Percentiles rank a stretch among this genome's conserved stretches.
Conservation (phyloP, 2,113 vertebrate genomes). For the Eptesicus fuscus region DNA sequence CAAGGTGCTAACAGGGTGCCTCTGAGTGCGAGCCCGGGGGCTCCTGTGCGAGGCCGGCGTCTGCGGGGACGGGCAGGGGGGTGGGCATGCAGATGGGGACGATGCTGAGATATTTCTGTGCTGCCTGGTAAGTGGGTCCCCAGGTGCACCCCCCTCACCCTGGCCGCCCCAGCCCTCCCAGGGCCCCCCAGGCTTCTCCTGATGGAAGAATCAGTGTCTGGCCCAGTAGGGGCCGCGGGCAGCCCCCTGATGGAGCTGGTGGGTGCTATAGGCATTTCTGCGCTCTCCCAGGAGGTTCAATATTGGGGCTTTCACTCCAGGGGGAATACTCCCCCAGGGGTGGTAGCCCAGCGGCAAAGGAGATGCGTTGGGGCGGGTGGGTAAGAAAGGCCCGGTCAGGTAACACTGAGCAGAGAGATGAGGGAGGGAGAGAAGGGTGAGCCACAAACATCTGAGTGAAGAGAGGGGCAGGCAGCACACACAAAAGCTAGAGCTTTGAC, state of each 20-base stretch:
- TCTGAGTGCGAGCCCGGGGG: too few relatives aligned
- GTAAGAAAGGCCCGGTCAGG: neutral
- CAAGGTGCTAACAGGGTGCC: neutral
- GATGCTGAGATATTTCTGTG: neutral
- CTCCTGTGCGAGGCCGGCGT: too few relatives aligned
- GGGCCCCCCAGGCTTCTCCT: neutral
- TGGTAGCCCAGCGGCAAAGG: neutral
- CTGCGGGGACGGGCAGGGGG: neutral
- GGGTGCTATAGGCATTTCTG: neutral
- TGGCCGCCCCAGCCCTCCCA: neutral
- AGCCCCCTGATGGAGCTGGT: neutral
- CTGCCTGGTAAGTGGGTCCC: neutral
- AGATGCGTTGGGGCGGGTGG: fast-evolving
- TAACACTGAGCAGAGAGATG: neutral
- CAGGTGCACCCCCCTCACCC: neutral
- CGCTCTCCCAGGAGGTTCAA: neutral
- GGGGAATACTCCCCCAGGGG: neutral
- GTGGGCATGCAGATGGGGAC: neutral
- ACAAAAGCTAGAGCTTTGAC: neutral
- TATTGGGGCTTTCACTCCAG: neutral
- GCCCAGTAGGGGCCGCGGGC: too few relatives aligned
- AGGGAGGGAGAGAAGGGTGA: neutral
- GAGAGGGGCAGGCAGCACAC: neutral
- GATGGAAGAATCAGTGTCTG: neutral
- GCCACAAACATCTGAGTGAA: neutral